phyloP scores from a whole-genome alignment of 2,888 invertebrate species.

The Apamea anceps region DNA sequence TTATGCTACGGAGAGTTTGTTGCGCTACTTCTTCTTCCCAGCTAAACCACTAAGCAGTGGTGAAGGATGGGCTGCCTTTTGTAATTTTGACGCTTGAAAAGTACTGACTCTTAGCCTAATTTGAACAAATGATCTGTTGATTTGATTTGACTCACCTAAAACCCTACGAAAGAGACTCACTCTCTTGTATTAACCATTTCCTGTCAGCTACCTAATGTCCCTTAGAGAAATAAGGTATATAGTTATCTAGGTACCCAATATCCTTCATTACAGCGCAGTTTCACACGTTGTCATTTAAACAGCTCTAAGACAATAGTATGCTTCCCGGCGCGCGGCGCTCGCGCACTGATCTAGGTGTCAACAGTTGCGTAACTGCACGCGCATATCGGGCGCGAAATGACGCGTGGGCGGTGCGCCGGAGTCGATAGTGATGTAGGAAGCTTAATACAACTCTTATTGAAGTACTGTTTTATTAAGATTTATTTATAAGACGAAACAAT shows the following conservation, averaged over 20 bases:
- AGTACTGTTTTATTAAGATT: background rate
- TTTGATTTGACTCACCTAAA: background rate
- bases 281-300: slow-evolving; percentile 44
- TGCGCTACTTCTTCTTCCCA: background rate
- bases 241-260: background rate
- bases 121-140: background rate
- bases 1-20: background rate
- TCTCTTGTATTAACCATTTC: no score
- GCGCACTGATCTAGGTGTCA: slow-evolving; percentile 59
- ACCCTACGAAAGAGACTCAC: background rate
- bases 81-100: background rate
- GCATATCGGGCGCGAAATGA: slow-evolving; percentile 67
- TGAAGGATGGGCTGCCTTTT: background rate
- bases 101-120: background rate
- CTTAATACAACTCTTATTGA: slow-evolving; percentile 17
- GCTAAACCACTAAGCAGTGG: background rate
- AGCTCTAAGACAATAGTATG: slow-evolving; percentile 49
- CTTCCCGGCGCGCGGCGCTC: slow-evolving; percentile 54
- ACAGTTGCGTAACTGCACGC: slow-evolving; percentile 60
- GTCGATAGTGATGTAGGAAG: slow-evolving; percentile 53
- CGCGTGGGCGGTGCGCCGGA: slow-evolving; percentile 72
- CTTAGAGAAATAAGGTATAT: background rate
- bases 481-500: background rate
- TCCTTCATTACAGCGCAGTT: background rate
- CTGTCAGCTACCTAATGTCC: no score